Evolutionary conservation across 2,797 vertebrate species (phyloP).

Genomic region (Chaetodon trifasciatus): DNA sequence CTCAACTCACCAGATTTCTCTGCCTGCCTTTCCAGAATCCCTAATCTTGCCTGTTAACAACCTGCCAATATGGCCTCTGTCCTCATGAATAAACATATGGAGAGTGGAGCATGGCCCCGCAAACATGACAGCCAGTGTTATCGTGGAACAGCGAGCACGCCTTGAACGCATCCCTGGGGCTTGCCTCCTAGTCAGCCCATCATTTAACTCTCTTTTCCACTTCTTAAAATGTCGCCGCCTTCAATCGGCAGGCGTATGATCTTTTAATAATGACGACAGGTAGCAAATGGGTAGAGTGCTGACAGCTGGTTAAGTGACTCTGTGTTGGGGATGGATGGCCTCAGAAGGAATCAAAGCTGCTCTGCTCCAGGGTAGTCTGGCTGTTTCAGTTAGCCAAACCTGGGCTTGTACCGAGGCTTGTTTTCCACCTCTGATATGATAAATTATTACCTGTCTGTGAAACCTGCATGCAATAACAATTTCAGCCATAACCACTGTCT

Average conservation of each 20-base stretch:
- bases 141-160: conserved; percentile 26
- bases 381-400: not conserved
- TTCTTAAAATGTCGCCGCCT: conserved; percentile 64
- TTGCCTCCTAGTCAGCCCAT: conserved; percentile 54
- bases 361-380: conserved; percentile 11
- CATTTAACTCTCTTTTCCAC: conserved; percentile 53
- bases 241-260: conserved; percentile 71
- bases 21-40: conserved; percentile 70
- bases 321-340: conserved; percentile 35
- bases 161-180: conserved; percentile 59
- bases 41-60: conserved; percentile 79
- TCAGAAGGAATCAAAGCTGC: conserved; percentile 57
- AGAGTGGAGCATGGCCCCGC: conserved; percentile 65
- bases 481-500: not conserved
- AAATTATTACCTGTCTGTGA: conserved; percentile 12
- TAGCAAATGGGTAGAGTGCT: conserved; percentile 60
- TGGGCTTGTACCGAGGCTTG: not conserved
- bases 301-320: conserved; percentile 61
- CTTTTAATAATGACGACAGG: conserved; percentile 78
- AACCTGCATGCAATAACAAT: conserved; percentile 14
- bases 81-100: conserved; percentile 81
- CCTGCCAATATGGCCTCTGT: conserved; percentile 76
- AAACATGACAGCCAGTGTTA: conserved; percentile 73
- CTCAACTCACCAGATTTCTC: conserved; percentile 59
- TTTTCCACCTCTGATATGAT: conserved; percentile 31